phyloP scores from a whole-genome alignment of 2,113 vertebrate genomes.

The Cairina moschata region DNA sequence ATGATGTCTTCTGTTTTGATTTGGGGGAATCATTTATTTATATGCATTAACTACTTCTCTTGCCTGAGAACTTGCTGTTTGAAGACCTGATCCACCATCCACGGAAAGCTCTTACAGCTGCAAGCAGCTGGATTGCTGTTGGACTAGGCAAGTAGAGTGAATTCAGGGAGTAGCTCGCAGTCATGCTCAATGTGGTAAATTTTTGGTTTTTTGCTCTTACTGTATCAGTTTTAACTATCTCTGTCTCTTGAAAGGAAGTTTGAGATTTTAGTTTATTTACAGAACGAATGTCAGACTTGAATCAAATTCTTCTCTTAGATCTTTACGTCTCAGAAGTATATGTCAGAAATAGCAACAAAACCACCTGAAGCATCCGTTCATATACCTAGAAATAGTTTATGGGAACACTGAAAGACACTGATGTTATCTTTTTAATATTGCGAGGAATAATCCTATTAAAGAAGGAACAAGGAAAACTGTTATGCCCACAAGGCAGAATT shows the following conservation, averaged over 20 bases:
- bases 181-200: not conserved
- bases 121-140: not conserved
- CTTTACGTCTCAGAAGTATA: constrained; percentile 26
- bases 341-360: constrained; percentile 45
- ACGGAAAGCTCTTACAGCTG: not conserved
- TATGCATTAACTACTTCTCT: not conserved
- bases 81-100: not conserved
- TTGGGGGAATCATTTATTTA: not conserved
- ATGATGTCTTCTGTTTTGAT: not conserved
- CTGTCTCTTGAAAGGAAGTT: constrained; percentile 10
- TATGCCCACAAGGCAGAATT: constrained; percentile 81
- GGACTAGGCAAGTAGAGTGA: not conserved
- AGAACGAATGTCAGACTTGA: not conserved
- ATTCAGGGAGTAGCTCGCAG: not conserved
- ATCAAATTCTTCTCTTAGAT: constrained; percentile 38
- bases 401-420: constrained; percentile 80
- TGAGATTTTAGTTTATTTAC: not conserved
- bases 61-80: not conserved
- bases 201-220: not conserved
- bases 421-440: constrained; percentile 89
- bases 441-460: constrained; percentile 86
- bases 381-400: constrained; percentile 73
- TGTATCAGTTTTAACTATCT: not conserved
- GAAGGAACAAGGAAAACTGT: constrained; percentile 84
- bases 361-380: constrained; percentile 72